Evolutionary conservation across 2,888 invertebrate genomes (phyloP).

Genomic region (Antheraea assamensis): DNA sequence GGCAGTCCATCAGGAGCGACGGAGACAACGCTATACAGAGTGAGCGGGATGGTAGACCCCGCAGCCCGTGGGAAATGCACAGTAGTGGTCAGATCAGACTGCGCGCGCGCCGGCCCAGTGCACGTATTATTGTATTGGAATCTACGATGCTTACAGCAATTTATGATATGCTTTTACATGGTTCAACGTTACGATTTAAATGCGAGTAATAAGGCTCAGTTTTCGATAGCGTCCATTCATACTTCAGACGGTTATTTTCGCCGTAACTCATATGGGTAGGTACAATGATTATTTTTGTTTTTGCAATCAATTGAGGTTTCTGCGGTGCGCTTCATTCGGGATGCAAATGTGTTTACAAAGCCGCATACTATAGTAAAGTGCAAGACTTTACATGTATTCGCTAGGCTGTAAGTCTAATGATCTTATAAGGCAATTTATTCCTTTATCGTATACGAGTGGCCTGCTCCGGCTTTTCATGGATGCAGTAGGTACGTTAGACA

Average conservation of each 20-base stretch:
- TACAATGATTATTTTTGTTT: conserved; percentile 80
- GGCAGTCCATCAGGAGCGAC: conserved; percentile 76
- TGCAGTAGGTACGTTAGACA: neutral
- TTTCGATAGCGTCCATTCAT: conserved; percentile 29
- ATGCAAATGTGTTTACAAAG: conserved; percentile 79
- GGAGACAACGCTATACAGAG: conserved; percentile 61
- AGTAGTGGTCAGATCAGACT: conserved; percentile 82
- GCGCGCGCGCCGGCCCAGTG: conserved; percentile 82
- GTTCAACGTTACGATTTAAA: conserved; percentile 39
- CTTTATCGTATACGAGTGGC: conserved; percentile 26
- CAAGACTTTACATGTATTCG: conserved; percentile 58
- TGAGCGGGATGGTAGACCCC: conserved; percentile 54
- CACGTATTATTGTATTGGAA: conserved; percentile 80
- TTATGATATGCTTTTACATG: conserved; percentile 46
- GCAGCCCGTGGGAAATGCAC: conserved; percentile 83
- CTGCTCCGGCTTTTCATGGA: too few species aligned
- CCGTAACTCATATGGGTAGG: conserved; percentile 64
- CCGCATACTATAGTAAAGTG: conserved; percentile 72
- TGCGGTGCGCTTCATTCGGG: conserved; percentile 69
- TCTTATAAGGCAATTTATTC: conserved; percentile 45
- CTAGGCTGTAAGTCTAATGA: conserved; percentile 35
- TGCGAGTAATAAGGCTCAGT: conserved; percentile 39
- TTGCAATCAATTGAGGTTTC: conserved; percentile 80
- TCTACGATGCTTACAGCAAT: conserved; percentile 60
- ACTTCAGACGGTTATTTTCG: conserved; percentile 37